phyloP scores from a whole-genome alignment of 2,888 invertebrate species.

The Tortricodes alternella region DNA sequence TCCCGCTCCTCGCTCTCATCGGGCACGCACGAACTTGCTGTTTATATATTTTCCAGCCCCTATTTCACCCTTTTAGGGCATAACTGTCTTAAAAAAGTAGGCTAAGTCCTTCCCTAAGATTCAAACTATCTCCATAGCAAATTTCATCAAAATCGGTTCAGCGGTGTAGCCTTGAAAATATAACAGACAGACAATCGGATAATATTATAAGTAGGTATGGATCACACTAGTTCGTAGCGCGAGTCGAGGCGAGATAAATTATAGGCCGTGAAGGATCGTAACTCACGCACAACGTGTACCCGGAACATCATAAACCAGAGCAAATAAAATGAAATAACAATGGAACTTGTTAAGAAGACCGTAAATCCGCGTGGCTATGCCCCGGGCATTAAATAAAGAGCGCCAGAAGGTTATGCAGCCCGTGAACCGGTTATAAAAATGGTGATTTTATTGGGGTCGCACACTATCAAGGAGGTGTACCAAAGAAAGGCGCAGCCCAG shows the following conservation, averaged over 20 bases:
- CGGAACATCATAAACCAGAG: conserved; percentile 36
- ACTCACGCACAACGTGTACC: conserved; percentile 39
- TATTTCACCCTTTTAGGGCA: too few species aligned
- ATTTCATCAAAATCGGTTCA: too few species aligned
- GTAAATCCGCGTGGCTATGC: conserved; percentile 54
- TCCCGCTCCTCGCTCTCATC: too few species aligned
- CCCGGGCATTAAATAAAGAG: conserved; percentile 54
- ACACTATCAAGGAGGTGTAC: conserved; percentile 43
- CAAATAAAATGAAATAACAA: conserved; percentile 40
- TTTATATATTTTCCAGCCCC: too few species aligned
- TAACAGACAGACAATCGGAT: too few species aligned
- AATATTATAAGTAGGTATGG: background rate
- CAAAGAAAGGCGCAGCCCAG: conserved; percentile 36
- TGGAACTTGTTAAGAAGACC: conserved; percentile 42
- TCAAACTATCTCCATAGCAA: too few species aligned
- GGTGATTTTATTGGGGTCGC: conserved; percentile 60
- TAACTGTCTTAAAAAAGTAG: too few species aligned
- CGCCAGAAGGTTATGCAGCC: conserved; percentile 49
- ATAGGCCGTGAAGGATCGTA: conserved; percentile 31
- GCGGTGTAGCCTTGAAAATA: too few species aligned
- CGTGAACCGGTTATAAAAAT: conserved; percentile 62
- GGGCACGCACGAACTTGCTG: too few species aligned
- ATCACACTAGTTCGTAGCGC: too few species aligned
- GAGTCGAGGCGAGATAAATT: conserved; percentile 7
- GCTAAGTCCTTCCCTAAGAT: too few species aligned